Conservation (phyloP, 2,113 vertebrate species). For the Perognathus longimembris region DNA sequence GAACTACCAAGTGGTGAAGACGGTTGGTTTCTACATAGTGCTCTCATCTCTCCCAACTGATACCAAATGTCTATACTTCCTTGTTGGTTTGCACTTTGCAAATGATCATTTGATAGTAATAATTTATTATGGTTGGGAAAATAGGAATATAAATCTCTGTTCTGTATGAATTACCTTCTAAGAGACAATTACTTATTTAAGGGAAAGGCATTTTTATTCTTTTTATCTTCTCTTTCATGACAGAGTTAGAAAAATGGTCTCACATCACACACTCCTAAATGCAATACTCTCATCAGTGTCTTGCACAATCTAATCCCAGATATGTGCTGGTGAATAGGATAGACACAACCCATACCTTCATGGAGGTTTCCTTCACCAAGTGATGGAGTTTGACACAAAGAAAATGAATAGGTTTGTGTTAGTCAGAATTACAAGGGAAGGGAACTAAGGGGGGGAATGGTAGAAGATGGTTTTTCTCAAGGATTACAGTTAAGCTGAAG, state of each 20-base stretch:
- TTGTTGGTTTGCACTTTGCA: conserved; percentile 6
- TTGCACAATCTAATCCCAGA: background rate
- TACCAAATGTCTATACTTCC: background rate
- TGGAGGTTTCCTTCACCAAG: background rate
- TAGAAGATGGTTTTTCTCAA: background rate
- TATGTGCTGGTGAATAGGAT: background rate
- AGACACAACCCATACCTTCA: background rate
- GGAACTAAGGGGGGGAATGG: background rate
- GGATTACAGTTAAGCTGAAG: background rate
- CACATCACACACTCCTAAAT: background rate
- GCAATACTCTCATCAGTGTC: background rate
- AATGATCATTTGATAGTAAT: conserved; percentile 7
- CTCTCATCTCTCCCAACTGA: background rate
- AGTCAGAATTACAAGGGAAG: background rate
- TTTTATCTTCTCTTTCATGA: conserved; percentile 26
- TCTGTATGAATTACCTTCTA: background rate
- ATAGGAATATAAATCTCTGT: conserved; percentile 20
- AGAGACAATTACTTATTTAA: background rate
- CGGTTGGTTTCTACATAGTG: background rate
- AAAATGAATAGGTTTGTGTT: background rate
- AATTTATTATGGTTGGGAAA: conserved; percentile 44
- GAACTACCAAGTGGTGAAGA: background rate
- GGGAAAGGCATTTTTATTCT: conserved; percentile 16
- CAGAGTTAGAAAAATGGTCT: background rate
- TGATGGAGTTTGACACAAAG: background rate